Conservation (phyloP, 2,888 invertebrate species). For the Monopis laevigella region DNA sequence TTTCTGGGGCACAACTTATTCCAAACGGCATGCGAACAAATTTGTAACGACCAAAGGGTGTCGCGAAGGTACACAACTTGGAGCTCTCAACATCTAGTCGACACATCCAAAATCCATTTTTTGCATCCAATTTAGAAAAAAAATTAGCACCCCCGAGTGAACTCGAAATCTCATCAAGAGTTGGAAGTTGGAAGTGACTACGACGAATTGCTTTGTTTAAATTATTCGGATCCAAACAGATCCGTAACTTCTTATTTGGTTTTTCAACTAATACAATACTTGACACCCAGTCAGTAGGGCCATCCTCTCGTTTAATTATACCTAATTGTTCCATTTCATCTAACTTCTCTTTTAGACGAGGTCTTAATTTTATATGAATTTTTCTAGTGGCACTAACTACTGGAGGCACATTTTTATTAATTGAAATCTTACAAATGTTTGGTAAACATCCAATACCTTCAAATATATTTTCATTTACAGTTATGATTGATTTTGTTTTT, state of each 20-base stretch:
- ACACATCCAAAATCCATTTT: conserved; percentile 12
- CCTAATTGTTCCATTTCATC: conserved; percentile 7
- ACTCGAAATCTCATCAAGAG: conserved; percentile 15
- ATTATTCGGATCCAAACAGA: conserved; percentile 15
- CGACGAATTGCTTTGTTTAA: conserved; percentile 16
- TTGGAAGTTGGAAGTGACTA: conserved; percentile 17
- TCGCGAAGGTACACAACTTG: conserved; percentile 9
- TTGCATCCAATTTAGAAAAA: conserved; percentile 17
- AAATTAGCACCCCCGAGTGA: conserved; percentile 14
- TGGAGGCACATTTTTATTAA: too few relatives aligned
- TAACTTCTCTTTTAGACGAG: background rate
- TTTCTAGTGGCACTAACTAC: too few relatives aligned
- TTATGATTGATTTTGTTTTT: too few relatives aligned
- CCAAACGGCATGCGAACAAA: conserved; percentile 12
- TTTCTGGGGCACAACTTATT: conserved; percentile 11
- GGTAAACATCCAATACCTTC: too few relatives aligned
- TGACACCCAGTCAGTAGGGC: conserved; percentile 17
- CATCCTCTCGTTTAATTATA: conserved; percentile 13
- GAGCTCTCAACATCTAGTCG: conserved; percentile 9
- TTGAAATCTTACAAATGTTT: too few relatives aligned
- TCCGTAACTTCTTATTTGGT: conserved; percentile 13
- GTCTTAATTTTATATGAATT: background rate
- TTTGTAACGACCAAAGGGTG: conserved; percentile 9
- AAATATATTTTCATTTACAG: too few relatives aligned
- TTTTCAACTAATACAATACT: conserved; percentile 13